phyloP scores from a whole-genome alignment of 2,797 vertebrate genomes.

The Intellagama lesueurii region DNA sequence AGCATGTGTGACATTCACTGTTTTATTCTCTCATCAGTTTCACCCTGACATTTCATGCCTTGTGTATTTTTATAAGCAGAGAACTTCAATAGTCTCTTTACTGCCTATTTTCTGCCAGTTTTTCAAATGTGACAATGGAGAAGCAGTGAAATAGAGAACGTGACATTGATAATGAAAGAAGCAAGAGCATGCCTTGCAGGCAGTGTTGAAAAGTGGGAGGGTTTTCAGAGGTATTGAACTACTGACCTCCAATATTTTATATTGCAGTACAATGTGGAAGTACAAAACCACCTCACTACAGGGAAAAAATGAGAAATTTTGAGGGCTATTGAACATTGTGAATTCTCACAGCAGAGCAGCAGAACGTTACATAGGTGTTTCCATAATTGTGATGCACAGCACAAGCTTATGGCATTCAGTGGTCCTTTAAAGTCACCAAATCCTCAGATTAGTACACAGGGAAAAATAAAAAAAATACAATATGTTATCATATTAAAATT shows the following conservation, averaged over 20 bases:
- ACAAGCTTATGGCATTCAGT: slow-evolving; percentile 62
- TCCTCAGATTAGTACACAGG: slow-evolving; percentile 31
- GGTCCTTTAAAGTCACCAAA: slow-evolving; percentile 50
- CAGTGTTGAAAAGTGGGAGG: slow-evolving; percentile 37
- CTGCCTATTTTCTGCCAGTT: slow-evolving; percentile 25
- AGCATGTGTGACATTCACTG: slow-evolving; percentile 7
- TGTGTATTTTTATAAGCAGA: slow-evolving; percentile 6
- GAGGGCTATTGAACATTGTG: slow-evolving; percentile 80
- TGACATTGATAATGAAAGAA: slow-evolving; percentile 45
- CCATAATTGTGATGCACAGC: slow-evolving; percentile 68
- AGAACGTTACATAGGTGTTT: slow-evolving; percentile 77
- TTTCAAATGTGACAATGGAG: neutral
- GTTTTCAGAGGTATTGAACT: slow-evolving; percentile 66
- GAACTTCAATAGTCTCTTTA: neutral
- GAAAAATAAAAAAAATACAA: neutral
- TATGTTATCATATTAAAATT: slow-evolving; percentile 35
- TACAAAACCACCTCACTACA: slow-evolving; percentile 74
- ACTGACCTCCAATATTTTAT: slow-evolving; percentile 73
- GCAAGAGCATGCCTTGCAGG: slow-evolving; percentile 36
- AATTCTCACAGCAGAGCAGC: slow-evolving; percentile 72
- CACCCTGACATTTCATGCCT: slow-evolving; percentile 21
- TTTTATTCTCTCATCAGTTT: neutral
- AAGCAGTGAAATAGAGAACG: slow-evolving; percentile 31
- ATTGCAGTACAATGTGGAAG: slow-evolving; percentile 64
- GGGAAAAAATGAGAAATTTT: slow-evolving; percentile 85